Percentiles rank a stretch among this genome's conserved stretches.
Conservation (phyloP, 2,113 vertebrate genomes). For the Herpetotheres cachinnans region DNA sequence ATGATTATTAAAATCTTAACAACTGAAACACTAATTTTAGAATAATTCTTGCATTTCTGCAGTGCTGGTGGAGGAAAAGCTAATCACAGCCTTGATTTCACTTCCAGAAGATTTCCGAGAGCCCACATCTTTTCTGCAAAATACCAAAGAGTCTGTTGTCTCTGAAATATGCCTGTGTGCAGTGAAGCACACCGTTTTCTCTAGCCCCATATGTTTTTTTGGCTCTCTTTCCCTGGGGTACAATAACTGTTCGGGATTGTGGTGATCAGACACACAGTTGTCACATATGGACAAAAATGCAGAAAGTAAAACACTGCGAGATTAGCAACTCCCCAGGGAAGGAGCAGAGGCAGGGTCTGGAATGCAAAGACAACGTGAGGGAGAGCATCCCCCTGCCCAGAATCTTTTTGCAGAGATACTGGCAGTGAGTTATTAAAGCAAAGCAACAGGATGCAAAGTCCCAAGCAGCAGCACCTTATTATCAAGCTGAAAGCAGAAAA, state of each 20-base stretch:
- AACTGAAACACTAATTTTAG: background rate
- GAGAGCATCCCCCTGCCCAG: background rate
- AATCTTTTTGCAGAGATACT: background rate
- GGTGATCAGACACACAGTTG: conserved; percentile 41
- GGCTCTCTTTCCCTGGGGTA: conserved; percentile 64
- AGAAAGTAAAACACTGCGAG: background rate
- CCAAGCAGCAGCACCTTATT: background rate
- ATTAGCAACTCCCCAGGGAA: conserved; percentile 6
- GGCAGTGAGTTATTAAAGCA: background rate
- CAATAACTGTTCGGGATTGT: conserved; percentile 30
- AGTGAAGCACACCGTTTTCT: conserved; percentile 25
- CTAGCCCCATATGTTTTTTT: conserved; percentile 61
- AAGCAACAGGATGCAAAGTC: background rate
- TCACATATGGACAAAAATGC: conserved; percentile 29
- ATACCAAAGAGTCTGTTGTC: background rate
- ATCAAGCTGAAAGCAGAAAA: background rate
- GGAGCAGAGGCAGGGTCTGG: background rate
- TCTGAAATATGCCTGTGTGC: conserved; percentile 18
- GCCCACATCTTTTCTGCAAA: background rate
- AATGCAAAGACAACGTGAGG: background rate
- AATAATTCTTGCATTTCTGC: background rate
- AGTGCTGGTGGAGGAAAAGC: background rate
- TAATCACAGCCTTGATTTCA: background rate
- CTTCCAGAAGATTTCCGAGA: background rate
- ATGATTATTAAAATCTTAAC: background rate